phyloP scores from a whole-genome alignment of 2,888 invertebrate genomes.

The Thymelicus sylvestris region DNA sequence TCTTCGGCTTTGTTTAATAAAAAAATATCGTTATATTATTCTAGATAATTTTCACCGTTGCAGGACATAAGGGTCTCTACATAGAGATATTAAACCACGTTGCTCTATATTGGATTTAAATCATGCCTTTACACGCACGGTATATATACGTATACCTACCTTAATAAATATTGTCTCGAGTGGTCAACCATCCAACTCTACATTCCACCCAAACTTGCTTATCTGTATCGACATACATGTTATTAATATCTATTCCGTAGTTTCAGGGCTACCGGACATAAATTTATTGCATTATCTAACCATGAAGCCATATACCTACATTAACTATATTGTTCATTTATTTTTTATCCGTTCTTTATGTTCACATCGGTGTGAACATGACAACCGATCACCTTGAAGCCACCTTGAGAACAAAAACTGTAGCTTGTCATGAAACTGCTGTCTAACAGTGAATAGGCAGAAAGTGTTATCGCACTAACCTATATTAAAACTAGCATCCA shows the following conservation, averaged over 20 bases:
- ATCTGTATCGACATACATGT: too few relatives aligned
- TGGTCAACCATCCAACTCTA: too few relatives aligned
- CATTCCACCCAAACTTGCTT: too few relatives aligned
- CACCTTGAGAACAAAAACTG: conserved; percentile 52
- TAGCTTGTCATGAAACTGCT: conserved; percentile 50
- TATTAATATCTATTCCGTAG: not conserved
- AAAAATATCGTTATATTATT: too few relatives aligned
- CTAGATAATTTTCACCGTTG: too few relatives aligned
- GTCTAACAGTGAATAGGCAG: conserved; percentile 51
- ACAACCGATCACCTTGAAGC: conserved; percentile 45
- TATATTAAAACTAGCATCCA: conserved; percentile 25
- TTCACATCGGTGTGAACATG: conserved; percentile 45
- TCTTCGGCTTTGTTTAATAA: too few relatives aligned
- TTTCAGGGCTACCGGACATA: not conserved
- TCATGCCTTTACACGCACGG: too few relatives aligned
- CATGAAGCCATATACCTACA: conserved; percentile 1
- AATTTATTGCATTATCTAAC: not conserved
- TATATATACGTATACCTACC: too few relatives aligned
- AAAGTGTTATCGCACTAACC: conserved; percentile 25
- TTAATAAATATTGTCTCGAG: too few relatives aligned
- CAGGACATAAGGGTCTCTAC: too few relatives aligned
- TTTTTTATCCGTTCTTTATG: conserved; percentile 6
- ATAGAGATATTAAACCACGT: too few relatives aligned
- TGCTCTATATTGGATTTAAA: too few relatives aligned
- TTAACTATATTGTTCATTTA: conserved; percentile 2